A percentile compares a stretch with the other conserved stretches of the same genome.
Conservation (phyloP, 35 echinoderm and acorn worm genomes). For the Chiridota heheva region DNA sequence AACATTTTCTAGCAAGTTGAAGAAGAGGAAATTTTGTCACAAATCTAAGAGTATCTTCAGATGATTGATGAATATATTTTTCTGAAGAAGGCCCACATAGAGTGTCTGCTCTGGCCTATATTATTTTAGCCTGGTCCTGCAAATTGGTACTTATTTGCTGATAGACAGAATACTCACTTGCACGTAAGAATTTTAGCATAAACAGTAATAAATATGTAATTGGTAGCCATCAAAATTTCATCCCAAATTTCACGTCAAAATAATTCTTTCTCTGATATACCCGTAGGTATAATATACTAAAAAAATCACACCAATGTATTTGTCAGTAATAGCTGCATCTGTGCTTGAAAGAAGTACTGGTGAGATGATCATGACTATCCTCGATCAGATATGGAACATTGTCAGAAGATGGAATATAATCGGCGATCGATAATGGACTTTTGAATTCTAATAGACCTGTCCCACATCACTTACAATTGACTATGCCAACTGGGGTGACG, state of each 20-base stretch:
- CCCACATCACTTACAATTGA: conserved; percentile 57
- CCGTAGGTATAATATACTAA: too few species aligned
- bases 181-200: background rate
- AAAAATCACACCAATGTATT: conserved; percentile 2
- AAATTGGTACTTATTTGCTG: too few species aligned
- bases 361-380: background rate
- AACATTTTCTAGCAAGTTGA: too few species aligned
- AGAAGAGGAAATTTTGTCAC: too few species aligned
- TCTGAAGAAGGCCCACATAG: too few species aligned
- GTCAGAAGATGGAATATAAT: conserved; percentile 29
- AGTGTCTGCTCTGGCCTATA: too few species aligned
- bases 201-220: background rate
- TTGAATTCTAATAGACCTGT: conserved; percentile 49
- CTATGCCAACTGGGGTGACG: conserved; percentile 55
- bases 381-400: background rate
- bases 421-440: conserved; percentile 20
- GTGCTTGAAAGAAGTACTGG: conserved; percentile 7
- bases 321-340: background rate
- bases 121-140: too few species aligned
- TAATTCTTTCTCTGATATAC: background rate
- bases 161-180: too few species aligned
- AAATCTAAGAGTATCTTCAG: too few species aligned
- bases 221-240: background rate
- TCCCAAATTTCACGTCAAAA: background rate
- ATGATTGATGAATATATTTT: too few species aligned